These are phyloP conservation scores for Ciconia maguari DNA, from an alignment of 2,113 vertebrate genomes.

Conservation along the genomic window DNA sequence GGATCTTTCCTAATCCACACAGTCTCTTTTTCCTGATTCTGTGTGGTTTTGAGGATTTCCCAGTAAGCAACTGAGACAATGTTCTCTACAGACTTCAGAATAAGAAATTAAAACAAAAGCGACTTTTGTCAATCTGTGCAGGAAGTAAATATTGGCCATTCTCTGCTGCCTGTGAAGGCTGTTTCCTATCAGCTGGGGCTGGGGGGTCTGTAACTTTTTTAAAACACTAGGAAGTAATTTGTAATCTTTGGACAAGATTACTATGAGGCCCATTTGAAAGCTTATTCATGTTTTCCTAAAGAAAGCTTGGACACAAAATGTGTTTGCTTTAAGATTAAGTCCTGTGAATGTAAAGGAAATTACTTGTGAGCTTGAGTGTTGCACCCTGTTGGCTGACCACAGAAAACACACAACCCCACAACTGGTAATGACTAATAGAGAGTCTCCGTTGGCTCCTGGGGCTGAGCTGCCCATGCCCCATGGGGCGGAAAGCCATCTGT, in stretches of 20 bases:
- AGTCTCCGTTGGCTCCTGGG: neutral
- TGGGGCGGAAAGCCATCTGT: conserved; percentile 9
- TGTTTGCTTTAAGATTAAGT: conserved; percentile 66
- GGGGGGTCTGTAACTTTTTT: conserved; percentile 44
- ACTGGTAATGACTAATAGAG: neutral
- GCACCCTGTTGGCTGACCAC: conserved; percentile 17
- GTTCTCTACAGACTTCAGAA: neutral
- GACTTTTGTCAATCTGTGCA: neutral
- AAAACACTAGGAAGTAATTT: conserved; percentile 60
- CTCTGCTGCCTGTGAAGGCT: neutral
- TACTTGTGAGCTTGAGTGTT: conserved; percentile 18
- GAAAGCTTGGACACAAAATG: conserved; percentile 36
- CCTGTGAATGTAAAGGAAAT: conserved; percentile 45
- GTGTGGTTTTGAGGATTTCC: neutral
- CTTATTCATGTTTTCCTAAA: conserved; percentile 51
- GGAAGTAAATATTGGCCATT: conserved; percentile 38
- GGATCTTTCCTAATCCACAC: neutral
- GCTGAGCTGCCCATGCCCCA: neutral
- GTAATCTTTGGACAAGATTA: conserved; percentile 64
- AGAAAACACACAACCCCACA: neutral
- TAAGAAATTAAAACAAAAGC: neutral
- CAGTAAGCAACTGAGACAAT: neutral
- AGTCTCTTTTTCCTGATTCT: neutral
- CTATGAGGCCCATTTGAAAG: neutral
- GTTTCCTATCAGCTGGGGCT: conserved; percentile 38